Evolutionary conservation across 2,113 vertebrate species (phyloP), one percentile per base, ranked within the genome.

Genomic region (Zootoca vivipara): DNA sequence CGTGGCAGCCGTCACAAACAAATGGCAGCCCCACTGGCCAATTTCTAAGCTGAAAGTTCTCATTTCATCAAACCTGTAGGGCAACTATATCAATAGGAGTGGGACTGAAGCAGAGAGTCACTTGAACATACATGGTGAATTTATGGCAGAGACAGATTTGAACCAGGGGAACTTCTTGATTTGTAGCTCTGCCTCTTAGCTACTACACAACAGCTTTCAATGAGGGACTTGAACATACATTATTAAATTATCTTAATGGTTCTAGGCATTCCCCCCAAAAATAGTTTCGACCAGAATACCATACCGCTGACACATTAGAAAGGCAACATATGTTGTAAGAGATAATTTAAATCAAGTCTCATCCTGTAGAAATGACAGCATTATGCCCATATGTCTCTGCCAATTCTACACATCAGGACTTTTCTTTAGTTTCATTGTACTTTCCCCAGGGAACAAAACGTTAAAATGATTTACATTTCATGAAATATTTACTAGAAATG

Each of bases 361-460:
- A 77, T 74, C 77, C 78, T 1, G 0, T 70, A 90, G 86, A 92
- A 80, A 75, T 73, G 0, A 88, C 65, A 52, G 38, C 22, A 38
- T 91, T 79, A 4, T 33, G n/a, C 88, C 83, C 87, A 87, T 86
- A 90, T 87, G 83, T 91, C 90, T 90, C 69, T 90, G 87, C 80
- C 89, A 87, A 62, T 89, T 86, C 75, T 78, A 58, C 67, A 85
- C 91, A 91, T 90, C 83, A 89, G 87, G 91, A 86, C 85, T 89
- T 92, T 93, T 89, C 87, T 81, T 91, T 86, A 81, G 69, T 91
- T 93, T 92, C 42, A 88, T 20, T 73, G 92, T 87, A 74, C 82
- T 89, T 93, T 92, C 89, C 91, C 91, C 84, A 90, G 87, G 78
- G 89, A 93, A 69, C 88, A 86, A 69, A 89, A 90, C 64, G 16